Evolutionary conservation across 2,888 invertebrate genomes (phyloP).

Genomic region (Athalia rosae): DNA sequence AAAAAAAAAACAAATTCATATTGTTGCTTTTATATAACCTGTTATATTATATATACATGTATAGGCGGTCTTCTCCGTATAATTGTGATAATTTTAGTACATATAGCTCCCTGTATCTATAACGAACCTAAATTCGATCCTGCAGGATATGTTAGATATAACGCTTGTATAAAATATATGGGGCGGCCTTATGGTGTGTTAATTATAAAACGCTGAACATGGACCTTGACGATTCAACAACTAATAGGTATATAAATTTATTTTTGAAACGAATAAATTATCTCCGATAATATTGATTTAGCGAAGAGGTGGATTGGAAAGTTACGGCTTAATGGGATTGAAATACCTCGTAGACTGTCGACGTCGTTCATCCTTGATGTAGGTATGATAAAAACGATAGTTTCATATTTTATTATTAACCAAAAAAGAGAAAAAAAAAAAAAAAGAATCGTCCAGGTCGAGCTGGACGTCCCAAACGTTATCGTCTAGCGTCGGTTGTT

Average conservation of each 20-base stretch:
- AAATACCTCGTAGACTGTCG: neutral
- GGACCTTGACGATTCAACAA: too few relatives aligned
- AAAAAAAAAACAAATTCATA: too few relatives aligned
- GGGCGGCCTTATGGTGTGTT: neutral
- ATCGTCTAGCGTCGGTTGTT: conserved; percentile 20
- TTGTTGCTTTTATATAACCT: too few relatives aligned
- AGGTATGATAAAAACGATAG: neutral
- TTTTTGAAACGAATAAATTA: too few relatives aligned
- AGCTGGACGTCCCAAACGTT: conserved; percentile 10
- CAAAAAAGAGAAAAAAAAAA: neutral
- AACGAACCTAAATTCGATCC: conserved; percentile 18
- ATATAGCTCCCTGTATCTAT: neutral
- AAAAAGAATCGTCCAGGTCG: conserved; percentile 7
- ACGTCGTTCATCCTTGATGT: neutral
- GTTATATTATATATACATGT: neutral
- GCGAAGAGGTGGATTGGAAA: too few relatives aligned
- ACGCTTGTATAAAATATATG: neutral
- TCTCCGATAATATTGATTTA: too few relatives aligned
- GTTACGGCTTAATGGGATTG: too few relatives aligned
- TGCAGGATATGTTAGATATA: neutral
- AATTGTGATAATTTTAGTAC: neutral
- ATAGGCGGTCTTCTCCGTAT: neutral
- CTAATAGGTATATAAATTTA: too few relatives aligned
- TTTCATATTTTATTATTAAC: neutral
- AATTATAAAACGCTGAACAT: neutral